Base-by-base conservation (phyloP, 2,797 vertebrate species). In the Streptopelia turtur region DNA sequence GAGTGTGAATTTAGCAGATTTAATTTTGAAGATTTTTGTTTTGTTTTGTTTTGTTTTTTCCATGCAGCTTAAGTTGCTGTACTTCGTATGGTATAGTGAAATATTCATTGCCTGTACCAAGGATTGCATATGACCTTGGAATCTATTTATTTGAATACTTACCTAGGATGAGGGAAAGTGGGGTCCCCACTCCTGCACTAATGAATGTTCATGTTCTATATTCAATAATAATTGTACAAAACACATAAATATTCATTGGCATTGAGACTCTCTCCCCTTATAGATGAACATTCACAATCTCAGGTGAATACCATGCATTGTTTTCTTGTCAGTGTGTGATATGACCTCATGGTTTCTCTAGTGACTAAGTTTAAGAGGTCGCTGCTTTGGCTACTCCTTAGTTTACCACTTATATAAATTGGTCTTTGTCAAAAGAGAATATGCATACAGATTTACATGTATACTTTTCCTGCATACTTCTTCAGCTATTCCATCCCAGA, bases 191-290 rank as follows among this genome's bases (percentile, higher is more conserved):
- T 76, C 70, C 83, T 60, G 43, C 27, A 37, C 37, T 93, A 94
- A 90, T 79, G 66, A 89, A 87, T 56, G 50, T 6, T 84, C 23
- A 0, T 72, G 50, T 49, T 91, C 83, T 61, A 23, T 82, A 84
- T 93, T 76, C 61, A 89, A 81, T 43, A 89, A 56, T 82, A 90
- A 84, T 77, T 88, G 52, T 60, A 53, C 35, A 65, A 92, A 87
- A 76, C 3, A 2, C 49, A 56, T 92, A 95, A 95, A 92, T 93
- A 95, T 93, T 90, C 30, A 89, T 74, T 53, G 49, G 30, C 6
- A 1, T 25, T 55, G 49, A 63, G 70, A 66, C 14, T 65, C 45
- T 39, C 30, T 82, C 52, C 47, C 39, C 43, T 84, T 76, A 55
- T 66, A 84, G 88, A 79, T 49, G 52, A 84, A 37, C 4, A 35